Conservation (phyloP, 2,888 invertebrate species). For the Drosophila macrospina region DNA sequence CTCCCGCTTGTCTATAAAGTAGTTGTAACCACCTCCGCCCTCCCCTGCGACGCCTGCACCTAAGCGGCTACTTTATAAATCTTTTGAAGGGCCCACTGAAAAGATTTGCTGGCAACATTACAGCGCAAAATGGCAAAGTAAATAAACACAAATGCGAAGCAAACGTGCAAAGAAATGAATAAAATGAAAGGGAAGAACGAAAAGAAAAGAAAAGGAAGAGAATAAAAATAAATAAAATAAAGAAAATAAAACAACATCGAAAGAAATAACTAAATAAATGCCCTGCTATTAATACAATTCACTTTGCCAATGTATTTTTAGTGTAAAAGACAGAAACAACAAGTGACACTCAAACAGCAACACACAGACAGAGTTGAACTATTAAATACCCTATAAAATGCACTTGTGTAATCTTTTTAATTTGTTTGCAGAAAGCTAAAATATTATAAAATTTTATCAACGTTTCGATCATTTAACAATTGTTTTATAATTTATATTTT, state of each 20-base stretch:
- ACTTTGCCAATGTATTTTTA: constrained; percentile 83
- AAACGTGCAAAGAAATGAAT: constrained; percentile 40
- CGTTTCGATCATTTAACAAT: background rate
- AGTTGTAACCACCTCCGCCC: background rate
- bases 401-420: background rate
- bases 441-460: background rate
- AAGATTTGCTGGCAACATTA: constrained; percentile 51
- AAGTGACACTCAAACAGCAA: constrained; percentile 36
- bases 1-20: background rate
- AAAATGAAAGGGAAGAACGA: constrained; percentile 15
- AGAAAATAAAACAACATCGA: constrained; percentile 58
- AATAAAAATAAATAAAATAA: constrained; percentile 40
- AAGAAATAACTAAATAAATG: constrained; percentile 81
- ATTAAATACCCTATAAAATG: constrained; percentile 35
- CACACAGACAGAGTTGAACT: constrained; percentile 4
- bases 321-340: constrained; percentile 61
- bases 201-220: constrained; percentile 17
- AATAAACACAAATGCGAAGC: constrained; percentile 74
- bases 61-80: constrained; percentile 72
- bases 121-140: constrained; percentile 74
- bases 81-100: constrained; percentile 74
- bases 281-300: constrained; percentile 83
- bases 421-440: background rate
- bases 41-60: background rate
- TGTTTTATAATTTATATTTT: background rate